A percentile compares a stretch with the other conserved stretches of the same genome.
phyloP scores from a whole-genome alignment of 2,113 vertebrate genomes.

The Cisticola juncidis region DNA sequence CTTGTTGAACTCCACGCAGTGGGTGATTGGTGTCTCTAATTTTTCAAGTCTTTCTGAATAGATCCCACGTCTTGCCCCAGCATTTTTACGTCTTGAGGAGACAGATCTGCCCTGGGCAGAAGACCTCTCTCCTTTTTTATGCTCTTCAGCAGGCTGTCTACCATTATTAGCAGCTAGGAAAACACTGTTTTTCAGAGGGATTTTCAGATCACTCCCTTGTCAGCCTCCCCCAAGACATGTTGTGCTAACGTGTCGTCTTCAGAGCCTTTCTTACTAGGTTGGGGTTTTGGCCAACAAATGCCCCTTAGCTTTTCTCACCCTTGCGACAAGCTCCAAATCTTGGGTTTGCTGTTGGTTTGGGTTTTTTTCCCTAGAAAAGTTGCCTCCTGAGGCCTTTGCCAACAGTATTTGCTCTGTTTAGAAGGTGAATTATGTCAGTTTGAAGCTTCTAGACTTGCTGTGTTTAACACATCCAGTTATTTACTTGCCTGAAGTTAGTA shows the following conservation, averaged over 20 bases:
- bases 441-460: background rate
- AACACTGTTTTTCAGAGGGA: background rate
- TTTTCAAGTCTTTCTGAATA: background rate
- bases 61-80: background rate
- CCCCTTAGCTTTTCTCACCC: background rate
- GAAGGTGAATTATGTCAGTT: background rate
- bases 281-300: background rate
- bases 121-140: background rate
- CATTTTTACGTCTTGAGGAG: background rate
- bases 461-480: background rate
- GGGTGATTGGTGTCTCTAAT: background rate
- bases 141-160: background rate
- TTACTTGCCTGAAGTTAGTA: background rate
- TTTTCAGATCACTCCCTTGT: background rate
- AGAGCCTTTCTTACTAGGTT: background rate
- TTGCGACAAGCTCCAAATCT: background rate
- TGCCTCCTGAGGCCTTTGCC: background rate
- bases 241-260: background rate
- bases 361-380: background rate
- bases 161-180: background rate
- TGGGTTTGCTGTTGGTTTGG: accelerated
- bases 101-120: background rate
- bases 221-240: background rate
- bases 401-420: background rate
- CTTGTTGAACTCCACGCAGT: accelerated